These are phyloP conservation scores for Magallana ariakensis DNA, from an alignment of 1,140 invertebrate species.

Conservation along the genomic window DNA sequence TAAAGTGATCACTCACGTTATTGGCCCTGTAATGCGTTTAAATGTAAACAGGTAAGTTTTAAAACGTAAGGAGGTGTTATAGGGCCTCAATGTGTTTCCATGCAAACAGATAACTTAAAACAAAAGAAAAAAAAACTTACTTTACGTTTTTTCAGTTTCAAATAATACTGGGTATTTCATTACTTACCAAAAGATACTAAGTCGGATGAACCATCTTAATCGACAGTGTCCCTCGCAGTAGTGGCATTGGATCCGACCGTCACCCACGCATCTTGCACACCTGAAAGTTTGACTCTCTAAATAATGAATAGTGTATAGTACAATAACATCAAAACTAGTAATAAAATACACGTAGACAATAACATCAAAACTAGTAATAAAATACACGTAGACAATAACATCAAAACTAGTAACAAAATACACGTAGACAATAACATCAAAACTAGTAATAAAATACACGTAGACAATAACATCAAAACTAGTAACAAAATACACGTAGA, in stretches of 20 bases:
- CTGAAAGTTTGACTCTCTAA: background rate
- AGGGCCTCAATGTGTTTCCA: too few relatives aligned
- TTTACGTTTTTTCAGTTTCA: background rate
- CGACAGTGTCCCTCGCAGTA: conserved; percentile 58
- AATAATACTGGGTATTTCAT: background rate
- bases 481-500: background rate
- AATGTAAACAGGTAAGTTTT: background rate
- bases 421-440: background rate
- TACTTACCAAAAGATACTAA: conserved; percentile 74
- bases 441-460: too few relatives aligned
- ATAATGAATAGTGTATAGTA: background rate
- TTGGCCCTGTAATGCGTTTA: conserved; percentile 59
- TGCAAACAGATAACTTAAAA: background rate
- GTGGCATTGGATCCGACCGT: conserved; percentile 57
- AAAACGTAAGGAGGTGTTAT: background rate
- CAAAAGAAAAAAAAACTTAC: too few relatives aligned
- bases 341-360: too few relatives aligned
- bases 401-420: too few relatives aligned
- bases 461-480: background rate
- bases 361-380: too few relatives aligned
- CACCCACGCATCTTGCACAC: conserved; percentile 52
- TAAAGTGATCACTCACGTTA: conserved; percentile 63
- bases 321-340: background rate
- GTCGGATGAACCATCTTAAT: conserved; percentile 61
- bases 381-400: background rate